Evolutionary conservation across 2,113 vertebrate species (phyloP), one percentile per base, ranked within the genome.

Genomic region (Pardalotus punctatus): DNA sequence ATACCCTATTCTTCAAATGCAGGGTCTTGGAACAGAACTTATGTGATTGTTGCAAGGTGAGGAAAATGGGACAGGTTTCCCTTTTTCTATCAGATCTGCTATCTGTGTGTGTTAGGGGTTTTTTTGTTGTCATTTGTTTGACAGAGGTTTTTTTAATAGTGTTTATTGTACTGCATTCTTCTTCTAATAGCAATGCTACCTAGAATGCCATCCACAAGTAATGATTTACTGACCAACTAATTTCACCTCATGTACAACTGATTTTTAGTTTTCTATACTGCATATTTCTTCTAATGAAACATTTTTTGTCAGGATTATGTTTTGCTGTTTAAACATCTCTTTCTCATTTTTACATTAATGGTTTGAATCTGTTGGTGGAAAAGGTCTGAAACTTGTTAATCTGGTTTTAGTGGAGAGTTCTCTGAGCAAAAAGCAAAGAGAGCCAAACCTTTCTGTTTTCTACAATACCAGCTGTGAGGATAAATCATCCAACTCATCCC

Each of bases 31-130:
- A 80, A 43, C 15, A 78, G 43, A 78, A 62, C 2, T 25, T 60
- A 4, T 0, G 0, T 71, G 45, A 0, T 6, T 86, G 88, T 81
- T 66, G 10, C 1, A 8, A 66, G 12, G 16, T 48, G 65, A 76
- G 10, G 13, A 66, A 82, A 74, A 50, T 3, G 2, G 13, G 20
- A 17, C 27, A 19, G 18, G 9, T 50, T 92, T 81, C 18, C 7
- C 14, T 42, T 53, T 78, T 76, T 35, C 20, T 74, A 11, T 77
- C 20, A 48, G 1, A 66, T 88, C 9, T 33, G 4, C 72, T 77
- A 42, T 57, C n/a, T 61, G 2, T 16, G 1, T 12, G 4, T n/a
- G 5, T 25, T 33, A 28, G 6, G 22, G 3, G 0, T 27, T 12
- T 6, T 47, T 57, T 76, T 61, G 5, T 54, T 85, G 36, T 71